Percentiles rank a stretch among this genome's conserved stretches.
These are phyloP conservation scores for Clarias gariepinus DNA, from an alignment of 2,113 vertebrate genomes.

Conservation along the genomic window DNA sequence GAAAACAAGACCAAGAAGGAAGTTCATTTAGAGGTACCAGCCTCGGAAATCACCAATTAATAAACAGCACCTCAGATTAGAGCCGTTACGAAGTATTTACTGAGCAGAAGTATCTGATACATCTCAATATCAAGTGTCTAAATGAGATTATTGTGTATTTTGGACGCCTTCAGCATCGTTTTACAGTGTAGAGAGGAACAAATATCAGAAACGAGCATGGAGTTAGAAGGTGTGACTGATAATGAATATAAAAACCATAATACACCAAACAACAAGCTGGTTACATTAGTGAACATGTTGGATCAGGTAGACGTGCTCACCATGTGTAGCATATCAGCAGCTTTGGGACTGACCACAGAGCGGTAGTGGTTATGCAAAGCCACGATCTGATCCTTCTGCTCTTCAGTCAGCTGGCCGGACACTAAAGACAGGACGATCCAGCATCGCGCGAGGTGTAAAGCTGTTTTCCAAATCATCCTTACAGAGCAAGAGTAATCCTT, in stretches of 20 bases:
- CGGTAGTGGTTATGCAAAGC: slow-evolving; percentile 43
- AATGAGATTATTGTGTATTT: too few relatives aligned
- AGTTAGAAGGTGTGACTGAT: too few relatives aligned
- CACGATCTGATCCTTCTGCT: slow-evolving; percentile 29
- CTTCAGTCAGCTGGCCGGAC: not conserved
- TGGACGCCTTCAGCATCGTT: too few relatives aligned
- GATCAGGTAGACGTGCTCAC: slow-evolving; percentile 30
- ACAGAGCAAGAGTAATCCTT: not conserved
- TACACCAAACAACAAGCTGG: not conserved
- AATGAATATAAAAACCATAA: not conserved
- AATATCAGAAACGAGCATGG: too few relatives aligned
- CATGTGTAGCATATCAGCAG: slow-evolving; percentile 46
- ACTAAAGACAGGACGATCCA: slow-evolving; percentile 12
- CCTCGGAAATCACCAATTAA: too few relatives aligned
- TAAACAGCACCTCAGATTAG: too few relatives aligned
- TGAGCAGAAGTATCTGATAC: too few relatives aligned
- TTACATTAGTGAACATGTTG: not conserved
- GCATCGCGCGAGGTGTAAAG: not conserved
- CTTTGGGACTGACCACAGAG: slow-evolving; percentile 28
- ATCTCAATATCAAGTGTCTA: too few relatives aligned
- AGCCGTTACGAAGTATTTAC: too few relatives aligned
- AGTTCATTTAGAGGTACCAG: too few relatives aligned
- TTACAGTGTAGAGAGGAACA: too few relatives aligned
- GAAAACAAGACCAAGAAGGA: too few relatives aligned
- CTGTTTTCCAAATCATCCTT: slow-evolving; percentile 21